Base-by-base conservation (phyloP, 2,797 vertebrate genomes). In the Lithobates sylvaticus region DNA sequence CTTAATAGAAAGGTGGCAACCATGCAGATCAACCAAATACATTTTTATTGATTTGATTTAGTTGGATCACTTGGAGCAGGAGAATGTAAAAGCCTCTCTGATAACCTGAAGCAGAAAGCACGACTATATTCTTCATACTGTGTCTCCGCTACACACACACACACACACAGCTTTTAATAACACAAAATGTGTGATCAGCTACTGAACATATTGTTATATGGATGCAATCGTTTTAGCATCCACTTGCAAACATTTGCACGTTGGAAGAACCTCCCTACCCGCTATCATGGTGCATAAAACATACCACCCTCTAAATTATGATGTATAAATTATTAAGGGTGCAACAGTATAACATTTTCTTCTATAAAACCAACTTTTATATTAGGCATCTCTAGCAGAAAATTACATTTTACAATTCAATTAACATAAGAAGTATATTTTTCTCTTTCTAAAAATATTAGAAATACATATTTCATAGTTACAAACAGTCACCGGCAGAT, bases 1-100 rank as follows among this genome's bases (percentile, higher is more conserved):
- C 93, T 91, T 91, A 91, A 93, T 88, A 26, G 9, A 74, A 90
- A 90, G 88, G 72, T n/a, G 78, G 86, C 83, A 69, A 75, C 89
- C 89, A 92, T 92, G 91, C 88, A 91, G 88, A 91, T 90, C 90
- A 88, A 90, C 81, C 91, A 88, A 23, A 54, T 75, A 3, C 21
- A 26, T 9, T 39, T 82, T 73, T 82, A 83, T 75, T 83, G 81
- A 83, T 47, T 71, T 61, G 44, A 71, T 81, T 47, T 72, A 72
- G 61, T 81, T 15, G 5, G 50, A 54, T 72, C 79, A 15, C 50
- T 72, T 29, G 26, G 36, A 50, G 68, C 54, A 71, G 34, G 39
- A 29, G 27, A 65, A 36, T 54, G 16, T 65, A 61, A 78, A 78
- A 42, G 76, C 34, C 23, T 54, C 50, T 54, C 50, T 18, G 15